Evolutionary conservation across 2,888 invertebrate genomes (phyloP).

Genomic region (Polyommatus iphigenia): DNA sequence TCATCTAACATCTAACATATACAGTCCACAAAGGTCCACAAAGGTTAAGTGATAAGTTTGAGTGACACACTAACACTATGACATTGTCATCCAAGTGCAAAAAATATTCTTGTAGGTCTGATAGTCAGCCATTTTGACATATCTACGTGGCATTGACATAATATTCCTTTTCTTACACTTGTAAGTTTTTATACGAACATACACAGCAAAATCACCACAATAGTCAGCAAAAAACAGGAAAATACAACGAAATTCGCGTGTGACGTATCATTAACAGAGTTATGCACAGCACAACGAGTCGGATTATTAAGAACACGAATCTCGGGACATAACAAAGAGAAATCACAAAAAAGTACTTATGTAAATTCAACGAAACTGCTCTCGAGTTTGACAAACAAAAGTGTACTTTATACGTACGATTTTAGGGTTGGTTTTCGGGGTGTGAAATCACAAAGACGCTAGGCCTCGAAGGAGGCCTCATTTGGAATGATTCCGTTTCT

Average conservation of each 20-base stretch:
- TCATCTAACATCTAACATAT: too few relatives aligned
- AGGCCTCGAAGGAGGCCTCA: constrained; percentile 31
- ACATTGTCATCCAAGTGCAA: too few relatives aligned
- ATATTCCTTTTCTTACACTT: too few relatives aligned
- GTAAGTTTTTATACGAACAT: too few relatives aligned
- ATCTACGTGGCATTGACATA: too few relatives aligned
- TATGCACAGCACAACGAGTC: constrained; percentile 29
- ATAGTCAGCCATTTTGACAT: too few relatives aligned
- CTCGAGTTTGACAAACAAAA: background rate
- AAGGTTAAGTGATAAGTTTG: too few relatives aligned
- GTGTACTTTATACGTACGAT: background rate
- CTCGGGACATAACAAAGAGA: constrained; percentile 35
- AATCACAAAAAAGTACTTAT: constrained; percentile 37
- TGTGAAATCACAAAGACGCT: constrained; percentile 28
- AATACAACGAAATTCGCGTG: background rate
- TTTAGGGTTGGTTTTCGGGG: background rate
- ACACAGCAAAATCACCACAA: background rate
- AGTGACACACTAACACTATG: too few relatives aligned
- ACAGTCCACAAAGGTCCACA: too few relatives aligned
- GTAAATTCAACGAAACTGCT: constrained; percentile 32
- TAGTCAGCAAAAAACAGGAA: background rate
- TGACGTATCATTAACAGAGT: constrained; percentile 32
- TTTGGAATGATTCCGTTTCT: constrained; percentile 35
- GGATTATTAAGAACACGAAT: constrained; percentile 33
- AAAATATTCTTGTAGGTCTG: too few relatives aligned